These are phyloP conservation scores for Eulemur coronatus DNA, from an alignment of 2,797 vertebrate genomes.

Conservation along the genomic window DNA sequence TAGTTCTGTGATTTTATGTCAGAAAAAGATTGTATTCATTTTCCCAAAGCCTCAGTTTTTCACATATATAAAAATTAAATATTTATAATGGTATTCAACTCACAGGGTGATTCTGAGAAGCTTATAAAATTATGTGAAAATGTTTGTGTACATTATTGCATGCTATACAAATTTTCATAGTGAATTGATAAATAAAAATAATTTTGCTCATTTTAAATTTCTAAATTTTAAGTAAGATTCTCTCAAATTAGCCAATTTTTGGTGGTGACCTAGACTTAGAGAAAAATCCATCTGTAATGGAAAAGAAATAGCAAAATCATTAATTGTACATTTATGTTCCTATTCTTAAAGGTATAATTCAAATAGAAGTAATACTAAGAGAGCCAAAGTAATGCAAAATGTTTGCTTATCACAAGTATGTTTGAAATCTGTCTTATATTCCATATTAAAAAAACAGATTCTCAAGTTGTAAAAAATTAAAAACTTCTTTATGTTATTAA, in stretches of 20 bases:
- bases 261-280: neutral
- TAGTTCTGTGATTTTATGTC: constrained; percentile 5
- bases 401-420: neutral
- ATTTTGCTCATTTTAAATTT: constrained; percentile 40
- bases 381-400: neutral
- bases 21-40: neutral
- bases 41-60: neutral
- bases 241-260: constrained; percentile 7
- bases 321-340: neutral
- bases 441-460: neutral
- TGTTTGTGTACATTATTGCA: neutral
- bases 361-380: constrained; percentile 2
- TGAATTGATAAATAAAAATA: neutral
- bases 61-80: neutral
- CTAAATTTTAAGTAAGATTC: neutral
- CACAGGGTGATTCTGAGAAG: neutral
- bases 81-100: neutral
- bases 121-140: constrained; percentile 20
- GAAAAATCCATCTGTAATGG: neutral
- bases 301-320: constrained; percentile 19
- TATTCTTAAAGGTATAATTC: constrained; percentile 22
- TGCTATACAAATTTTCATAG: neutral
- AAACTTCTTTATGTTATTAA: neutral
- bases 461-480: neutral
- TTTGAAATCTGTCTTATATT: neutral